These are phyloP conservation scores for Alviniconcha strummeri DNA, from an alignment of 2,888 invertebrate species.

Conservation along the genomic window DNA sequence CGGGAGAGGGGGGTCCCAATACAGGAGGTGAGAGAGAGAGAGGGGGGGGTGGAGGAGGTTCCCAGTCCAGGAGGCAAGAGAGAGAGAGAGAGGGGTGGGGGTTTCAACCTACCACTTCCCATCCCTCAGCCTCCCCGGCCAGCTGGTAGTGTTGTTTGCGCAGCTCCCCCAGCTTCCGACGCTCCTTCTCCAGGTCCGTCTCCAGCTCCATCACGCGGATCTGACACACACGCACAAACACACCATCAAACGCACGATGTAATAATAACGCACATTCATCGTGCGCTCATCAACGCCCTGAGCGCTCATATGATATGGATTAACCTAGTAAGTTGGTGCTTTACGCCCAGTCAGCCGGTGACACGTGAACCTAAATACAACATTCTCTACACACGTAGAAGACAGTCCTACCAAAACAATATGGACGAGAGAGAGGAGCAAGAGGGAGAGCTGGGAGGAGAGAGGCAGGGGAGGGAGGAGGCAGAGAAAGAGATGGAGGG, in stretches of 20 bases:
- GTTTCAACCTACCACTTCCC: conserved; percentile 55
- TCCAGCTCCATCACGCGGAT: conserved; percentile 91
- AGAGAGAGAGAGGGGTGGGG: neutral
- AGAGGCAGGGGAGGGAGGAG: neutral
- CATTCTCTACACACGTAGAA: no score
- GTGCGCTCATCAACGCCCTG: no score
- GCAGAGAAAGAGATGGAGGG: no score
- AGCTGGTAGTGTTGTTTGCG: conserved; percentile 94
- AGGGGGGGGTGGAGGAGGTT: no score
- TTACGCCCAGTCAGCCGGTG: no score
- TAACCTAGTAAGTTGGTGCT: no score
- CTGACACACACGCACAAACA: conserved; percentile 50
- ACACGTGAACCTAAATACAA: no score
- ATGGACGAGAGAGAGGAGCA: neutral
- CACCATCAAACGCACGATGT: neutral
- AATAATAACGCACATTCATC: neutral
- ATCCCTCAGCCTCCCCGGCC: conserved; percentile 74
- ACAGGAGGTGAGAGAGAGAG: no score
- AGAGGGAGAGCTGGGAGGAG: neutral
- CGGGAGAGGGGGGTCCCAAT: no score
- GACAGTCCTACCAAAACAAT: neutral
- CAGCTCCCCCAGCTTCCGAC: conserved; percentile 88
- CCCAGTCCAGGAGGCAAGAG: neutral
- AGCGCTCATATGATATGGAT: no score
- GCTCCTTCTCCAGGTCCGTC: conserved; percentile 90